These are phyloP conservation scores for Coelopa pilipes DNA, from an alignment of 2,888 invertebrate genomes.

Conservation along the genomic window DNA sequence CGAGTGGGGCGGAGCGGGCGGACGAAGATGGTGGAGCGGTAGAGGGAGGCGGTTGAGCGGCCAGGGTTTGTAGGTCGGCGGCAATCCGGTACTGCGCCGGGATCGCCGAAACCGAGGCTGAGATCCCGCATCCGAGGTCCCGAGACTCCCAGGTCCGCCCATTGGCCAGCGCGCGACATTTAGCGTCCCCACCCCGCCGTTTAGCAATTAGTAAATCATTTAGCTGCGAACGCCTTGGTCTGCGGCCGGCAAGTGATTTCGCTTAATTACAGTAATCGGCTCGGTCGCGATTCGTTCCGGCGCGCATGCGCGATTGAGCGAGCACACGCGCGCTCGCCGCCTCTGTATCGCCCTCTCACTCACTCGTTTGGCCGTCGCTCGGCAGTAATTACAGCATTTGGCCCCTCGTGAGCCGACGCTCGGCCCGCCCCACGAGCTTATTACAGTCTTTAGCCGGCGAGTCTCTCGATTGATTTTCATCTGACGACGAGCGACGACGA, in stretches of 20 bases:
- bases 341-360: constrained; percentile 1
- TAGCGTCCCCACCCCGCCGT: constrained; percentile 3
- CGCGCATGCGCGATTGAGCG: constrained; percentile 25
- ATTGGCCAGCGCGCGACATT: not conserved
- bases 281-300: constrained; percentile 10
- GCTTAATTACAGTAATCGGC: constrained; percentile 27
- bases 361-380: not conserved
- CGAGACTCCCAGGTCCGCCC: not conserved
- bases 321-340: not conserved
- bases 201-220: constrained; percentile 32
- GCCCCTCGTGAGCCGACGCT: too few relatives aligned
- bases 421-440: too few relatives aligned
- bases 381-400: constrained; percentile 17
- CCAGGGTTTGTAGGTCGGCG: too few relatives aligned
- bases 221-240: constrained; percentile 26
- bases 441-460: too few relatives aligned
- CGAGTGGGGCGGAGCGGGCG: not conserved
- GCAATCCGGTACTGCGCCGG: too few relatives aligned
- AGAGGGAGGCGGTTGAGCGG: not conserved
- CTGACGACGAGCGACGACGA: too few relatives aligned
- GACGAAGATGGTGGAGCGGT: not conserved
- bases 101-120: too few relatives aligned
- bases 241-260: constrained; percentile 32
- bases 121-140: too few relatives aligned
- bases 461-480: too few relatives aligned